Evolutionary conservation across 2,888 invertebrate genomes (phyloP).

Genomic region (Parochlus steinenii): DNA sequence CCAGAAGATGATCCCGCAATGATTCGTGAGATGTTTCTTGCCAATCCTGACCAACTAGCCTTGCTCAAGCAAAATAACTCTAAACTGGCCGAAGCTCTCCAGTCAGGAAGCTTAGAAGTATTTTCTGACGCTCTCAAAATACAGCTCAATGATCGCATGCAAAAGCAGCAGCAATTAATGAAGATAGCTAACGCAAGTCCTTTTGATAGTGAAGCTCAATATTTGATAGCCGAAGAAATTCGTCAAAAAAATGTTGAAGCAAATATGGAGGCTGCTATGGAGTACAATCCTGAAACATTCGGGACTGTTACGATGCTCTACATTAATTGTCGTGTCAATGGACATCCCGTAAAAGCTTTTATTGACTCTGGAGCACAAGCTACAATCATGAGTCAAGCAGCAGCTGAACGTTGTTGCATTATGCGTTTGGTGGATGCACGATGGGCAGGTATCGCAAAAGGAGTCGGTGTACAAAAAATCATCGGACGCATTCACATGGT

Average conservation of each 20-base stretch:
- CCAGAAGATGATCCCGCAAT: slow-evolving; percentile 68
- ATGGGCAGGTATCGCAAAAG: slow-evolving; percentile 94
- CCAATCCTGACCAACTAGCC: slow-evolving; percentile 81
- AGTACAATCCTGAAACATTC: slow-evolving; percentile 96
- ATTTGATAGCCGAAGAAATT: slow-evolving; percentile 90
- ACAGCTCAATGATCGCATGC: slow-evolving; percentile 65
- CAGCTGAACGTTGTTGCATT: slow-evolving; percentile 87
- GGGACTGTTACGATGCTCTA: slow-evolving; percentile 96
- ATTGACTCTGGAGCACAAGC: slow-evolving; percentile 97
- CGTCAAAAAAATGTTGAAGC: slow-evolving; percentile 90
- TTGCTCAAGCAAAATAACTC: slow-evolving; percentile 88
- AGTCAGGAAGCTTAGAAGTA: slow-evolving; percentile 65
- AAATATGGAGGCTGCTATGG: slow-evolving; percentile 98
- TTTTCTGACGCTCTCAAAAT: slow-evolving; percentile 48
- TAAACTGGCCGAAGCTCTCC: slow-evolving; percentile 73
- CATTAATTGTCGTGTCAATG: slow-evolving; percentile 94
- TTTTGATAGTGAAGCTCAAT: slow-evolving; percentile 88
- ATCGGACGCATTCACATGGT: slow-evolving; percentile 95
- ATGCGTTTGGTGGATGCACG: slow-evolving; percentile 78
- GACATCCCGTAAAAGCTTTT: slow-evolving; percentile 92
- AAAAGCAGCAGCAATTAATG: slow-evolving; percentile 66
- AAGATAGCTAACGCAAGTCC: slow-evolving; percentile 88
- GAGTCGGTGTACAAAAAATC: slow-evolving; percentile 91
- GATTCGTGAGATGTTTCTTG: slow-evolving; percentile 71
- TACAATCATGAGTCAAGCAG: slow-evolving; percentile 93